Percentiles rank a stretch among this genome's conserved stretches.
Evolutionary conservation across 2,888 invertebrate genomes (phyloP).

Genomic region (Mythimna loreyi): DNA sequence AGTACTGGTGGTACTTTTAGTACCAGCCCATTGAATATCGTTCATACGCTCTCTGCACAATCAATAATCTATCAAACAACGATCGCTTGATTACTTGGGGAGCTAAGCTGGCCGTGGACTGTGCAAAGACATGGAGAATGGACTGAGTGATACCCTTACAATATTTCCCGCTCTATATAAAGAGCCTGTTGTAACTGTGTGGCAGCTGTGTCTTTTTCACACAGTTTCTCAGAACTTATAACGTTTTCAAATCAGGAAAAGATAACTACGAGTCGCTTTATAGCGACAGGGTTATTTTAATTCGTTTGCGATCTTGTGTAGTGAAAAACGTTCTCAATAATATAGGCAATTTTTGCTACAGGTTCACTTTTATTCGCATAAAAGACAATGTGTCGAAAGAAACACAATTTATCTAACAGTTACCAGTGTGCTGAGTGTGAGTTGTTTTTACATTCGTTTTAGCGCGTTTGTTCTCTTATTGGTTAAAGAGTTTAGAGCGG

Average conservation of each 20-base stretch:
- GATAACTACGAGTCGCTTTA: background rate
- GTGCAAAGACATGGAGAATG: background rate
- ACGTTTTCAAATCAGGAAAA: background rate
- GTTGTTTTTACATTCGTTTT: too few relatives aligned
- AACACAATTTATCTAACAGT: background rate
- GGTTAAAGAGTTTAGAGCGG: too few relatives aligned
- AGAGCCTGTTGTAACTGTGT: background rate
- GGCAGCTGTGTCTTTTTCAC: background rate
- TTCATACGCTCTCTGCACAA: conserved; percentile 74
- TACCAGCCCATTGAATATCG: conserved; percentile 75
- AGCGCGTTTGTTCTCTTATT: too few relatives aligned
- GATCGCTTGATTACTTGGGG: conserved; percentile 81
- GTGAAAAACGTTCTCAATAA: too few relatives aligned
- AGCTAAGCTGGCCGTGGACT: conserved; percentile 60
- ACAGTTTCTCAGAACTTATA: background rate
- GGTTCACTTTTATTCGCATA: too few relatives aligned
- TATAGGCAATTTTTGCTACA: too few relatives aligned
- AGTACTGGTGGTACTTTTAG: conserved; percentile 56
- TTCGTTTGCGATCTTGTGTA: too few relatives aligned
- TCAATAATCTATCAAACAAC: conserved; percentile 86
- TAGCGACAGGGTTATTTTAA: background rate
- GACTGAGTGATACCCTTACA: background rate
- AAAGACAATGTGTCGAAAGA: too few relatives aligned
- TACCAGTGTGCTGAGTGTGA: too few relatives aligned
- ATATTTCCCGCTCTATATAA: background rate